Conservation (phyloP, 2,113 vertebrate genomes). For the Pygoscelis adeliae region DNA sequence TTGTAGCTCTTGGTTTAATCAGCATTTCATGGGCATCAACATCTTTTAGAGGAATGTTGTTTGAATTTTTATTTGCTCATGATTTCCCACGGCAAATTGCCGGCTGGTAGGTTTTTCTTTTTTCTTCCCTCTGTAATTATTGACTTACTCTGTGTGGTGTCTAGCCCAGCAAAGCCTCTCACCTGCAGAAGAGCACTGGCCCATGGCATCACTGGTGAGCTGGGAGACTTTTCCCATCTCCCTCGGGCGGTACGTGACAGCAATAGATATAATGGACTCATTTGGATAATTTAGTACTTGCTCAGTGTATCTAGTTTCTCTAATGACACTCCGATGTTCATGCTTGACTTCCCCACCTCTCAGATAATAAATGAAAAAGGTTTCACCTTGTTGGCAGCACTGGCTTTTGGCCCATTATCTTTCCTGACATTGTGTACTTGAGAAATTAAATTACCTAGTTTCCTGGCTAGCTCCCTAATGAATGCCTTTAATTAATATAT, state of each 20-base stretch:
- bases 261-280: slow-evolving; percentile 76
- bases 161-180: not conserved
- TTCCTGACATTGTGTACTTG: not conserved
- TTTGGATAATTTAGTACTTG: slow-evolving; percentile 56
- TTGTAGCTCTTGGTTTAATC: not conserved
- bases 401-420: not conserved
- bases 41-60: not conserved
- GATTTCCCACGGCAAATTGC: not conserved
- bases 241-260: not conserved
- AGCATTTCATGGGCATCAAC: not conserved
- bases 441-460: slow-evolving; percentile 55
- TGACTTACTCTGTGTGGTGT: accelerated
- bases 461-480: slow-evolving; percentile 35
- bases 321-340: slow-evolving; percentile 28
- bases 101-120: not conserved
- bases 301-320: slow-evolving; percentile 47
- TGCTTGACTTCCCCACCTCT: slow-evolving; percentile 53
- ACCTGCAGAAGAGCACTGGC: not conserved
- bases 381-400: slow-evolving; percentile 16
- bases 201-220: not conserved
- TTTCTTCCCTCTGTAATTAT: not conserved
- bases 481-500: slow-evolving; percentile 47
- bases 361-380: slow-evolving; percentile 52
- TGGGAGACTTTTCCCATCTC: not conserved
- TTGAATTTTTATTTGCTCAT: not conserved